Conservation (phyloP, 2,113 vertebrate species). For the Cynopterus brachyotis region DNA sequence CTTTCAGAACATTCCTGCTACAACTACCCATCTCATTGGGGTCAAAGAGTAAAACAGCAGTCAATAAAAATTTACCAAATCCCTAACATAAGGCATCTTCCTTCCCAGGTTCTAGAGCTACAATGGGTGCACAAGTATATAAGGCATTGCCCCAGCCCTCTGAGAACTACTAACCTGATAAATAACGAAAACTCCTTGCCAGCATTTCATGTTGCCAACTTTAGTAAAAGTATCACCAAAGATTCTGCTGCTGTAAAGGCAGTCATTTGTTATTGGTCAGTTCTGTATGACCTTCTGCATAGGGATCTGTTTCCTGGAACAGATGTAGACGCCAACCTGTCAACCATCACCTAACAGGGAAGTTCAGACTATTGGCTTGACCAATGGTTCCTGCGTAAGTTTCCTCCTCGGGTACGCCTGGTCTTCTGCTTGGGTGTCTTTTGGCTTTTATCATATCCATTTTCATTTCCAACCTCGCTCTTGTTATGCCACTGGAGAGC, state of each 20-base stretch:
- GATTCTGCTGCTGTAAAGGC: neutral
- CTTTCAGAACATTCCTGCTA: neutral
- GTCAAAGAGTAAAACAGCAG: neutral
- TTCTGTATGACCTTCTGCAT: neutral
- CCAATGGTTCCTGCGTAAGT: neutral
- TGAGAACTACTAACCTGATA: neutral
- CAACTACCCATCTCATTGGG: neutral
- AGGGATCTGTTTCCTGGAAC: neutral
- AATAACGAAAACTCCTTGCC: neutral
- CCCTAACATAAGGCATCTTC: neutral
- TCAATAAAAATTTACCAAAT: neutral
- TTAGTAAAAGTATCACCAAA: neutral
- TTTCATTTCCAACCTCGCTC: neutral
- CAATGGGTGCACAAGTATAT: fast-evolving
- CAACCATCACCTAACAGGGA: fast-evolving
- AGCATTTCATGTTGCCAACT: fast-evolving
- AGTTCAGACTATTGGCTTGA: fast-evolving
- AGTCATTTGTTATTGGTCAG: neutral
- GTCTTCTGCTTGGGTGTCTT: neutral
- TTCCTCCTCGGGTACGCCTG: neutral
- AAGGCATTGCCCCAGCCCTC: neutral
- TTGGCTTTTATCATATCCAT: neutral
- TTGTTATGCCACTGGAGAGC: neutral
- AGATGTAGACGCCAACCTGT: neutral
- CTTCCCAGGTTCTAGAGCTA: neutral